Evolutionary conservation across 2,113 vertebrate species (phyloP).

Genomic region (Telmatochromis bifrenatus): DNA sequence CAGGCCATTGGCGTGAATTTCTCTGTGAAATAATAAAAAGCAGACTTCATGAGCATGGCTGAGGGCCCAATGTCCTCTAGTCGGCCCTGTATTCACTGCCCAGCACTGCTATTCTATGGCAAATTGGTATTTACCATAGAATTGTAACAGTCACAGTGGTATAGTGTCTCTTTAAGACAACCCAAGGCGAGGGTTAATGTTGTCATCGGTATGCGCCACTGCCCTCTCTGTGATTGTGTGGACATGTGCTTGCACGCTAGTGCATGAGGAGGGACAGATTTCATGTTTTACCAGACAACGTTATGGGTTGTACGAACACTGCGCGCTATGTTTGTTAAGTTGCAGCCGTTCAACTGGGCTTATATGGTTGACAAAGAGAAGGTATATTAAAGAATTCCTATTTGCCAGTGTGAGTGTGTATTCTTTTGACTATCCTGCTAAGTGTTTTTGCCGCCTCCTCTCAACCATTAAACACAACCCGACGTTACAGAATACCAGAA

Average conservation of each 20-base stretch:
- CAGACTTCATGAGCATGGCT: background rate
- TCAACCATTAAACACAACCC: no score
- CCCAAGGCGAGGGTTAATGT: fast-evolving
- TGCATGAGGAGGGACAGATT: fast-evolving
- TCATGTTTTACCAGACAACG: fast-evolving
- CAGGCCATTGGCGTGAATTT: background rate
- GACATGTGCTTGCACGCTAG: background rate
- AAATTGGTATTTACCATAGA: background rate
- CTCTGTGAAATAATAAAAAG: background rate
- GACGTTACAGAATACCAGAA: background rate
- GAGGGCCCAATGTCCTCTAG: background rate
- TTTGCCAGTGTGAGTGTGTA: no score
- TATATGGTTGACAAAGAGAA: no score
- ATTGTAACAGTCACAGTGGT: no score
- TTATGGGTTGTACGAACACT: background rate
- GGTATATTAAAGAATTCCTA: no score
- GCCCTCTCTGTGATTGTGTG: fast-evolving
- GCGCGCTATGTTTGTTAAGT: no score
- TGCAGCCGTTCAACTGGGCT: no score
- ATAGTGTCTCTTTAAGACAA: no score
- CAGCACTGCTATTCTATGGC: background rate
- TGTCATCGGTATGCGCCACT: fast-evolving
- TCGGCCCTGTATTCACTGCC: background rate
- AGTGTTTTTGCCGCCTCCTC: no score
- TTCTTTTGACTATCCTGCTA: no score